Base-by-base conservation (phyloP, 2,113 vertebrate species). In the Lophius piscatorius region DNA sequence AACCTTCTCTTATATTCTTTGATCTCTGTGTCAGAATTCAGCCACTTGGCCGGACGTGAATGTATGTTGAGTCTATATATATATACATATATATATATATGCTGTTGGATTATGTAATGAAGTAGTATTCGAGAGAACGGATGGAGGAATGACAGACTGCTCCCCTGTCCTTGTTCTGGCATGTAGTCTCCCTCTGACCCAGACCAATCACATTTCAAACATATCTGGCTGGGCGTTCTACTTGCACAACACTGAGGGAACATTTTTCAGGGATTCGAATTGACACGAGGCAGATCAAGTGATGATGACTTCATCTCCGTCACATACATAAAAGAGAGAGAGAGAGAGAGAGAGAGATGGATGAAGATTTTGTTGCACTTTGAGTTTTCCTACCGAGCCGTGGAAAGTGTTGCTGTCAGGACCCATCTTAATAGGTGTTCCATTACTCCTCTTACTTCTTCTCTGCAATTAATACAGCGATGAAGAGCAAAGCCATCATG, bases 311-410 rank as follows among this genome's bases (percentile, higher is more conserved):
- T 83, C 63, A 76, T 77, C 48, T 44, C 35, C 10, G 56, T 42
- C 39, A 23, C 50, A 23, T 40, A 50, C 42, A 42, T 58, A 31
- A 51, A n/a, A 52, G 34, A 45, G 21, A 70, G 28, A 23, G 24
- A 57, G 35, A 2, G 2, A 14, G 6, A 10, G 44, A 33, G 66
- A 2, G 3, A 26, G 16, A 9, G 39, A 22, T 13, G 1, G 40
- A 33, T 65, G 50, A 41, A 12, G n/a, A 8, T 28, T 38, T 60
- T 52, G 26, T 41, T 71, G 50, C 66, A 60, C 42, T 33, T 50
- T 69, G 63, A 81, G 28, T 87, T 87, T 88, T 84, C 81, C 88
- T 65, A 66, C 69, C 41, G 49, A 39, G 63, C 42, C 21, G 51
- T 51, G 84, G 79, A 85, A 84, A 73, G 47, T 68, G 74, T 55